A percentile compares a stretch with the other conserved stretches of the same genome.
Evolutionary conservation across 2,113 vertebrate species (phyloP).

Genomic region (Carassius gibelio): DNA sequence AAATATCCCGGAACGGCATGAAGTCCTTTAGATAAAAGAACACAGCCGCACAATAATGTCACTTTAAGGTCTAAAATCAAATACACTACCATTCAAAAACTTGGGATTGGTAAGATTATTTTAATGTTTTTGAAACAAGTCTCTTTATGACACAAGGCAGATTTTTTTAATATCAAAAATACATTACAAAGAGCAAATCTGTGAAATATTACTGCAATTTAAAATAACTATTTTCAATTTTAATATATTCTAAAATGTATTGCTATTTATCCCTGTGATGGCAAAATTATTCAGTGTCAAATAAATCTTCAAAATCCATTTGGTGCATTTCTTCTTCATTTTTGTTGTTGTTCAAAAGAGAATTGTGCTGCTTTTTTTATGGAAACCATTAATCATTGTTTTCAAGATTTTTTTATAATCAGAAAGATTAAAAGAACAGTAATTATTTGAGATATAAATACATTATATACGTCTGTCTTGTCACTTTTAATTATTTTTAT

Average conservation of each 20-base stretch:
- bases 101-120: not conserved
- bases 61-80: not conserved
- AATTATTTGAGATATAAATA: not conserved
- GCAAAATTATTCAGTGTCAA: not conserved
- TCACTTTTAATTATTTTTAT: not conserved
- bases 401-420: too few relatives aligned
- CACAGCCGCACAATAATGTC: conserved; percentile 9
- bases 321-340: not conserved
- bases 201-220: not conserved
- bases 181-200: not conserved
- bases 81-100: not conserved
- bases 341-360: not conserved
- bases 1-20: conserved; percentile 93
- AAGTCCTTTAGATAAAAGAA: conserved; percentile 80
- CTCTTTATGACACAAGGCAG: not conserved
- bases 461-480: not conserved
- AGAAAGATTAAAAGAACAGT: not conserved
- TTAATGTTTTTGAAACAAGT: not conserved
- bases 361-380: not conserved
- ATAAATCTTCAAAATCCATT: not conserved
- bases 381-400: too few relatives aligned
- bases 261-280: not conserved
- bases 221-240: not conserved
- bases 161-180: not conserved
- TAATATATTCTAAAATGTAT: not conserved